A percentile compares a stretch with the other conserved stretches of the same genome.
Conservation (phyloP, 2,888 invertebrate genomes). For the Xanthia togata region DNA sequence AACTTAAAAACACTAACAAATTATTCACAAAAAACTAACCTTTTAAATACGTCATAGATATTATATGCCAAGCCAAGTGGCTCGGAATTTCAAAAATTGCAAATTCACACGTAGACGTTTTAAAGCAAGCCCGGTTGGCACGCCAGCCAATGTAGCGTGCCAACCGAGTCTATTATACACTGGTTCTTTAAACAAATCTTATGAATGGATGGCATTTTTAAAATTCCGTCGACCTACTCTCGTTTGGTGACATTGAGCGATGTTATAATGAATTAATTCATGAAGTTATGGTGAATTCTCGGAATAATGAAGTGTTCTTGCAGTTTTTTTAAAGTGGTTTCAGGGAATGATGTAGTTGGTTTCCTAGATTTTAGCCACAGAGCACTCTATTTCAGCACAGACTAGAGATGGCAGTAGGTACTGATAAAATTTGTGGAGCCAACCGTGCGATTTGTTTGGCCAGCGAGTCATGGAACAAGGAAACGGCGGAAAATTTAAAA, state of each 20-base stretch:
- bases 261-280: constrained; percentile 49
- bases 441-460: background rate
- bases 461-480: no score
- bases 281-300: constrained; percentile 16
- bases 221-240: constrained; percentile 51
- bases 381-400: background rate
- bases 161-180: constrained; percentile 56
- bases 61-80: constrained; percentile 30
- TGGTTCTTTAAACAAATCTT: constrained; percentile 57
- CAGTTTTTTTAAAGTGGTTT: background rate
- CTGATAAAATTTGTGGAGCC: background rate
- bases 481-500: no score
- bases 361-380: background rate
- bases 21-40: background rate
- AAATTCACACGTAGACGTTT: constrained; percentile 57
- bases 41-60: constrained; percentile 28
- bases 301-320: background rate
- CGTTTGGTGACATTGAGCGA: constrained; percentile 39
- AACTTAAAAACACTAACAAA: background rate
- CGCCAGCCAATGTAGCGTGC: constrained; percentile 45
- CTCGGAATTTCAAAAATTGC: constrained; percentile 48
- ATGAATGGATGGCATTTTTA: constrained; percentile 50
- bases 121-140: constrained; percentile 56
- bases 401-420: background rate
- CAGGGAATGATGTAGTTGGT: background rate